Percentiles rank a stretch among this genome's conserved stretches.
These are phyloP conservation scores for Turdus rufiventris DNA, from an alignment of 2,113 vertebrate genomes.

Conservation along the genomic window DNA sequence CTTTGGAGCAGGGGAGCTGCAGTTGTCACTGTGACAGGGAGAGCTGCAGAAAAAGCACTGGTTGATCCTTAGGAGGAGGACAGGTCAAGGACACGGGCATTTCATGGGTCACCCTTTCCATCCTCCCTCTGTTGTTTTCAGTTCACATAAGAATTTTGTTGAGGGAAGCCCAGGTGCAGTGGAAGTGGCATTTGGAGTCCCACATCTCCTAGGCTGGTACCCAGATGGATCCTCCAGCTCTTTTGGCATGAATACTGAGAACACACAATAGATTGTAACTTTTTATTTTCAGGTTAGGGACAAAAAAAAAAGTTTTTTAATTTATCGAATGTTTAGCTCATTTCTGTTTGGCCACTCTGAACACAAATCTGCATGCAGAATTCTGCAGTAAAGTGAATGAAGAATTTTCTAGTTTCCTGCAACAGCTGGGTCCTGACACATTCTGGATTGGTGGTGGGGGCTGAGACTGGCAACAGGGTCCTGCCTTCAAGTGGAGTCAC, in stretches of 20 bases:
- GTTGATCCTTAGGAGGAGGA: background rate
- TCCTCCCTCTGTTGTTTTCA: background rate
- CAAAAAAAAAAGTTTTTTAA: background rate
- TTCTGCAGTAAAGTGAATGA: background rate
- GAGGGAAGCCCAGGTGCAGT: background rate
- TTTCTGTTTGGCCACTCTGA: background rate
- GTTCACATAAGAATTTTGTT: background rate
- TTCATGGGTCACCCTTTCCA: background rate
- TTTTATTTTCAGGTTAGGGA: background rate
- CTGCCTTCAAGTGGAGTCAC: background rate
- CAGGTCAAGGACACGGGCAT: background rate
- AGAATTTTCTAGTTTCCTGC: background rate
- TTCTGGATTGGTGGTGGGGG: background rate
- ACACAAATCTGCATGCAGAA: background rate
- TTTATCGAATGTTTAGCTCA: background rate
- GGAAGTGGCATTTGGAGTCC: background rate
- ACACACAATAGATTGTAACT: background rate
- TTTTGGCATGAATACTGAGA: background rate
- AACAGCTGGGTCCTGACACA: background rate
- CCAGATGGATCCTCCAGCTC: background rate
- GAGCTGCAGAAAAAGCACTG: background rate
- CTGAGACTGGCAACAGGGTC: background rate
- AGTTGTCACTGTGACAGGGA: background rate
- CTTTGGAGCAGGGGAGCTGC: background rate
- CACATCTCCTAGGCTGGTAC: background rate